phyloP scores from a whole-genome alignment of 2,113 vertebrate genomes.

The Kobus ellipsiprymnus region DNA sequence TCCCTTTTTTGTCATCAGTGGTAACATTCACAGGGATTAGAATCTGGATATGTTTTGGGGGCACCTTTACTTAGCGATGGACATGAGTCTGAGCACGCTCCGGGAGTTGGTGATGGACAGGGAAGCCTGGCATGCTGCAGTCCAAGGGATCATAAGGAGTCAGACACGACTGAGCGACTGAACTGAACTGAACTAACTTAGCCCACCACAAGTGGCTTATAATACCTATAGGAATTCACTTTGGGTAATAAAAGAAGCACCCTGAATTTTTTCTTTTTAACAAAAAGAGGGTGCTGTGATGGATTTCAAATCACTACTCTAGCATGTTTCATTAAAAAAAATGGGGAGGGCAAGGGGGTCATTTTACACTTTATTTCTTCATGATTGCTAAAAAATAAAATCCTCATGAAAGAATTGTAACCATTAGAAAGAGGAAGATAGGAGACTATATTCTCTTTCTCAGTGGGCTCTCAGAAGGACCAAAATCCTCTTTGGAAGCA shows the following conservation, averaged over 20 bases:
- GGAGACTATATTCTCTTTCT: not conserved
- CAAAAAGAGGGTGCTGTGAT: not conserved
- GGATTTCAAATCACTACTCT: not conserved
- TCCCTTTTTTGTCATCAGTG: not conserved
- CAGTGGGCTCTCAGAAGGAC: not conserved
- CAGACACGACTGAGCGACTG: not conserved
- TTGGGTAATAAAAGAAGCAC: not conserved
- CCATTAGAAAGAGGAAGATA: not conserved
- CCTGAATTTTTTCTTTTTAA: not conserved
- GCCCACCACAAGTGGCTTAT: not conserved
- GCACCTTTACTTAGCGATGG: not conserved
- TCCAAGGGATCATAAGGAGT: not conserved
- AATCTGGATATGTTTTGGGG: not conserved
- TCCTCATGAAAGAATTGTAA: not conserved
- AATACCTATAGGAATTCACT: not conserved
- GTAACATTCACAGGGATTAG: not conserved
- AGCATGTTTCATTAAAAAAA: not conserved
- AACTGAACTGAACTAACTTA: not conserved
- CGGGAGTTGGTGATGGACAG: not conserved
- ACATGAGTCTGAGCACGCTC: not conserved
- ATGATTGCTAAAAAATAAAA: not conserved
- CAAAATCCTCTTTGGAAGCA: conserved; percentile 7
- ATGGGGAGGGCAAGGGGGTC: not conserved
- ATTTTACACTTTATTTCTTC: not conserved
- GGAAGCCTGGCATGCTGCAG: not conserved